Base-by-base conservation (phyloP, 35 echinoderm and acorn worm genomes). In the Patiria miniata region DNA sequence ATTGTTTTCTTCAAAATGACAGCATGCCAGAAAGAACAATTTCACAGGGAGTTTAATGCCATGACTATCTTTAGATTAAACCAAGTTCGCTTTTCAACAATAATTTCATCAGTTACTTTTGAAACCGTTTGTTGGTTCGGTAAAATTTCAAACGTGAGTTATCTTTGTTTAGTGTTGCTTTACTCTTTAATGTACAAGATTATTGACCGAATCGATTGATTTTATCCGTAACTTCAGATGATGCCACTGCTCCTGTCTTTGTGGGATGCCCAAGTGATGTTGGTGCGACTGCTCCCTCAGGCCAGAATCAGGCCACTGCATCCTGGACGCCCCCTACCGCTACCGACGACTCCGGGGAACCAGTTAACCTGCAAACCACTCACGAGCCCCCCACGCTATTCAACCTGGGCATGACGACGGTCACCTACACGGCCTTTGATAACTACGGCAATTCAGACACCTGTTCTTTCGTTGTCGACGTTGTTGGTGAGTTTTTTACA, bases 391-490 rank as follows among this genome's bases (percentile, higher is more conserved):
- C 39, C 10, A 17, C 79, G 39, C 32, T 81, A 26, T 81, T 15
- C 12, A 50, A 81, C 40, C 32, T 81, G 14, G 79, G 79, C 29
- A 39, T 32, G 4, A 81, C 79, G 32, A 51, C 4, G 40, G 79
- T 81, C 79, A 81, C 79, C 32, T 81, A 37, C 40, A 81, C 39
- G 32, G 79, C 79, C 19, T 15, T 18, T 36, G 79, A 81, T 50
- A 1, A 17, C 29, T 39, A 39, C 32, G 79, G 79, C 28, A 81
- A 81, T 29, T 50, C 2, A 15, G 36, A 39, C 38, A 81, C 53
- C 39, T 81, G 79, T 81, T 15, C 37, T 26, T 81, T 81, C 39
- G 2, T 21, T 17, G n/a, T 81, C 21, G 53, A 39, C 12, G n/a
- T 81, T 16, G 0, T 50, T 81, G 79, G 79, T 81, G 22, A 81